Evolutionary conservation across 2,113 vertebrate species (phyloP).

Genomic region (Gopherus evgoodei): DNA sequence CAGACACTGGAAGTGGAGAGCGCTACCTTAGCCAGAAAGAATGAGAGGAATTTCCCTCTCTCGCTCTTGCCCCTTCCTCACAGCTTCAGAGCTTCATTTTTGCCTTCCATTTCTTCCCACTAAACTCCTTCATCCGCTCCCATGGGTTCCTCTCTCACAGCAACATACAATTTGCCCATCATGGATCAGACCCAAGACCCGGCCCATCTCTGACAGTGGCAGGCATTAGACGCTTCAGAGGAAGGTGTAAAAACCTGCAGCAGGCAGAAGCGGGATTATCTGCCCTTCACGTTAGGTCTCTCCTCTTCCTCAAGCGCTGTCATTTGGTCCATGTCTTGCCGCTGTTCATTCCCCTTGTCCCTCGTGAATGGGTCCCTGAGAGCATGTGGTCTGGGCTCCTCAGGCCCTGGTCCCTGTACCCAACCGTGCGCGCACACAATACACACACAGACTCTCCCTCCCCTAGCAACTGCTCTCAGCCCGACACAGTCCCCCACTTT

Average conservation of each 20-base stretch:
- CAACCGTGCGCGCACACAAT: accelerated
- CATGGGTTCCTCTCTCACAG: background rate
- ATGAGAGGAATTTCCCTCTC: slow-evolving; percentile 68
- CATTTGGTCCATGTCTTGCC: background rate
- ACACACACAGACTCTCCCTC: too few relatives aligned
- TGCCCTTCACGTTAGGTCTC: background rate
- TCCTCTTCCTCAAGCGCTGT: accelerated
- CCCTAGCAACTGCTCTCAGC: background rate
- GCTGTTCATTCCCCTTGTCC: background rate
- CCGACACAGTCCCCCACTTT: background rate
- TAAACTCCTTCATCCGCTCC: slow-evolving; percentile 9
- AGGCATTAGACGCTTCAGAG: background rate
- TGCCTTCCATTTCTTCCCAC: background rate
- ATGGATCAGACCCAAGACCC: background rate
- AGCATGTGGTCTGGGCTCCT: background rate
- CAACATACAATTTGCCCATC: accelerated
- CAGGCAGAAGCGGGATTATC: background rate
- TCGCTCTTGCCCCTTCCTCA: background rate
- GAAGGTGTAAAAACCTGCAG: background rate
- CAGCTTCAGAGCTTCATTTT: background rate
- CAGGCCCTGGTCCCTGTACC: background rate
- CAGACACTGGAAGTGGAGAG: slow-evolving; percentile 66
- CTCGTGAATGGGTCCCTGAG: background rate
- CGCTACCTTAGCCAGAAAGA: slow-evolving; percentile 62
- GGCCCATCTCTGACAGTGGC: background rate